Evolutionary conservation across 2,888 invertebrate species (phyloP).

Genomic region (Epirrita christyi): DNA sequence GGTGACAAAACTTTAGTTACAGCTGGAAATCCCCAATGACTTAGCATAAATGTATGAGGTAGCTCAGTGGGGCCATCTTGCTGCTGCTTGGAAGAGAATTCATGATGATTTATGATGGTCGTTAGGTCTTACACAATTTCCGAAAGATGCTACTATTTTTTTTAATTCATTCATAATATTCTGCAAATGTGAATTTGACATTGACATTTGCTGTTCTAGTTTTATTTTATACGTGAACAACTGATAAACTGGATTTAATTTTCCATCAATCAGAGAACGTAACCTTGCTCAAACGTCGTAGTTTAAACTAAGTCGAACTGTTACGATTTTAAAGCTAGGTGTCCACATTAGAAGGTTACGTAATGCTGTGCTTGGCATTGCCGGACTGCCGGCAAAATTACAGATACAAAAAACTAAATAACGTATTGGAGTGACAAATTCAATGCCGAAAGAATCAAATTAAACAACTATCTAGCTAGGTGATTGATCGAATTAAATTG

Average conservation of each 20-base stretch:
- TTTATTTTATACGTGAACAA: constrained; percentile 7
- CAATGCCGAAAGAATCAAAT: not conserved
- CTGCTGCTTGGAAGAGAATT: no score
- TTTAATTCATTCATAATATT: not conserved
- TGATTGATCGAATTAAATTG: not conserved
- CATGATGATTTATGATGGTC: no score
- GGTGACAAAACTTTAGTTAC: no score
- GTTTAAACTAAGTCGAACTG: constrained; percentile 16
- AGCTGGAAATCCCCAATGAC: no score
- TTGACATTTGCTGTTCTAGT: not conserved
- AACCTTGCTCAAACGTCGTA: constrained; percentile 20
- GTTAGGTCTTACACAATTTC: no score
- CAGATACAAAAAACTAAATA: constrained; percentile 11
- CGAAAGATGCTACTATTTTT: not conserved
- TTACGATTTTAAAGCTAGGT: constrained; percentile 12
- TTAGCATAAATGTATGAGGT: no score
- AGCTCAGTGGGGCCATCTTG: no score
- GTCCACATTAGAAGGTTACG: constrained; percentile 17
- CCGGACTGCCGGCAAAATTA: constrained; percentile 1
- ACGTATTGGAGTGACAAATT: not conserved
- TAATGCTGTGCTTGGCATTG: not conserved
- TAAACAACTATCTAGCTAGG: not conserved
- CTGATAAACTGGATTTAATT: constrained; percentile 24
- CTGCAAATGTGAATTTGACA: not conserved
- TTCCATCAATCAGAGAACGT: constrained; percentile 22